These are phyloP conservation scores for Cataglyphis hispanica DNA, from an alignment of 1,140 invertebrate species.

Conservation along the genomic window DNA sequence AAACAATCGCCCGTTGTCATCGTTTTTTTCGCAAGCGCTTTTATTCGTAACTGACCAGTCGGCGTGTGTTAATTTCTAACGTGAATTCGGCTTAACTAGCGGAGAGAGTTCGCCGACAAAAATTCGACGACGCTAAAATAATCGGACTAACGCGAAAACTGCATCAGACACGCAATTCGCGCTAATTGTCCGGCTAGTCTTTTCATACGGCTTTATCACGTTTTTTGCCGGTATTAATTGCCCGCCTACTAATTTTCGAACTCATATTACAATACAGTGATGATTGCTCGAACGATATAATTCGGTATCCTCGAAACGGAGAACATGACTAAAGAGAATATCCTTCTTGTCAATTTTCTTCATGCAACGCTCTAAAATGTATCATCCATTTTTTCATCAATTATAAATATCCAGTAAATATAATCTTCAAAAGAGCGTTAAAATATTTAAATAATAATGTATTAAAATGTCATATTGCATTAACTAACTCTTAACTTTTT, in stretches of 20 bases:
- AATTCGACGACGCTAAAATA: conserved; percentile 77
- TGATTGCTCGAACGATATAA: conserved; percentile 64
- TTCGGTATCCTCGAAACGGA: conserved; percentile 43
- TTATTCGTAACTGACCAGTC: neutral
- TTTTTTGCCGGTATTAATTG: conserved; percentile 36
- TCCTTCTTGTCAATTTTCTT: neutral
- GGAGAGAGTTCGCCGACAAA: conserved; percentile 49
- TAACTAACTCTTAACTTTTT: neutral
- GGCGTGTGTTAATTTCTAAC: conserved; percentile 74
- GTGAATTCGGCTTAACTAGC: conserved; percentile 77
- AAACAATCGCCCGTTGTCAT: conserved; percentile 58
- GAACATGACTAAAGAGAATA: neutral
- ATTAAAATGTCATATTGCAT: neutral
- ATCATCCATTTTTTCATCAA: neutral
- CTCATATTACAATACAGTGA: conserved; percentile 63
- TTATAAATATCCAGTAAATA: neutral
- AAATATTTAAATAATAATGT: neutral
- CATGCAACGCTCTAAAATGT: neutral
- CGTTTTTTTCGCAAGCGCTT: conserved; percentile 33
- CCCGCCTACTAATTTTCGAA: conserved; percentile 52
- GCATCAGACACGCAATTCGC: conserved; percentile 80
- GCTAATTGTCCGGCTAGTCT: conserved; percentile 78
- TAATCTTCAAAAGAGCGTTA: neutral
- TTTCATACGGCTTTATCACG: conserved; percentile 42
- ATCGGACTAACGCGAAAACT: conserved; percentile 81